A percentile compares a stretch with the other conserved stretches of the same genome.
Conservation (phyloP, 1,140 invertebrate genomes). For the Laupala kohalensis region DNA sequence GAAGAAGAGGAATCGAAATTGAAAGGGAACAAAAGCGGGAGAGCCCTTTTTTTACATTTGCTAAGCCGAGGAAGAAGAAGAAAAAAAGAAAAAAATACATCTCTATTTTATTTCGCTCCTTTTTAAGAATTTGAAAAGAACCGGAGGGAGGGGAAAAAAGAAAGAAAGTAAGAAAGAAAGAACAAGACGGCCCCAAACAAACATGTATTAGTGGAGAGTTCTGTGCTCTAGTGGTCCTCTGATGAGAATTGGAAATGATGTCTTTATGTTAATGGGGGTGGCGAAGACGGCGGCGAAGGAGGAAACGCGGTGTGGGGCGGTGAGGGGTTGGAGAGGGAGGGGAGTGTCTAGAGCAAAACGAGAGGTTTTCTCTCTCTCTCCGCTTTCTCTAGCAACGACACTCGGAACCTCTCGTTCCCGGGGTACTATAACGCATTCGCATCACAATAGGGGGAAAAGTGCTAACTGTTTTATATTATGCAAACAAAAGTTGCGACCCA, state of each 20-base stretch:
- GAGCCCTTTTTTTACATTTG: neutral
- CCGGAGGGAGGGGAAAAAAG: no score
- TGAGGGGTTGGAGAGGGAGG: neutral
- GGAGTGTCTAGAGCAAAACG: neutral
- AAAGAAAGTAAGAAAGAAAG: neutral
- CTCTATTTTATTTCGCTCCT: neutral
- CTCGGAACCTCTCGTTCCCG: neutral
- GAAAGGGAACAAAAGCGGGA: neutral
- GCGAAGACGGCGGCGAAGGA: no score
- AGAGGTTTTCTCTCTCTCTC: neutral
- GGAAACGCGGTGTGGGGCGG: neutral
- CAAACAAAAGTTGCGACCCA: constrained; percentile 10
- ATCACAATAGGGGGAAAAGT: constrained; percentile 9
- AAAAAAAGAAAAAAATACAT: neutral
- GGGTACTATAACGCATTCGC: constrained; percentile 4
- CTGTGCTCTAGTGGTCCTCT: neutral
- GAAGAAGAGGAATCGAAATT: neutral
- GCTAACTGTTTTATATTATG: constrained; percentile 12
- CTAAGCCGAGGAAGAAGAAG: neutral
- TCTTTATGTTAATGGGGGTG: neutral
- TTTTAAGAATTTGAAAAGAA: neutral
- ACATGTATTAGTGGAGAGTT: neutral
- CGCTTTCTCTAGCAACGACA: neutral
- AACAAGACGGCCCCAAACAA: neutral
- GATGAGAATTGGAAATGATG: neutral